Percentiles rank a stretch among this genome's conserved stretches.
These are phyloP conservation scores for Buphagus erythrorhynchus DNA, from an alignment of 2,797 vertebrate species.

Conservation along the genomic window DNA sequence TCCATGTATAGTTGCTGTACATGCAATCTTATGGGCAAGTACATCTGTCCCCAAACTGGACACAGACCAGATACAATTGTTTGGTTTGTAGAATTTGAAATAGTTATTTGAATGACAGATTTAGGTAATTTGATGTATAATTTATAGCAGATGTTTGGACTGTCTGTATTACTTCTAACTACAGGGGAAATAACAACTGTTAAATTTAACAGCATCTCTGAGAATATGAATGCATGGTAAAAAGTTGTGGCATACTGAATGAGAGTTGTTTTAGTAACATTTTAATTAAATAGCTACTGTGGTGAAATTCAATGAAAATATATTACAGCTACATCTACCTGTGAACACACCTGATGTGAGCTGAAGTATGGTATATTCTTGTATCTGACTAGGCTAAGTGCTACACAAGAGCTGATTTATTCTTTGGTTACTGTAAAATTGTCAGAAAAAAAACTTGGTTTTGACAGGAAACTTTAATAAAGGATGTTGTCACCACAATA, in stretches of 20 bases:
- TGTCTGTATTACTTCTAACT: not conserved
- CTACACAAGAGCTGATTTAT: not conserved
- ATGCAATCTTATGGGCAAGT: not conserved
- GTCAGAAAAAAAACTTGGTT: not conserved
- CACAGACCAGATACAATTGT: not conserved
- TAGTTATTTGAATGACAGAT: not conserved
- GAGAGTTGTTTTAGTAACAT: not conserved
- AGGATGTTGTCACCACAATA: not conserved
- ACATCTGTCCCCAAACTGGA: rapidly evolving
- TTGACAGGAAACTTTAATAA: not conserved
- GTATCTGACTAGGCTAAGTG: not conserved
- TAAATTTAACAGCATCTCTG: not conserved
- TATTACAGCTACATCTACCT: not conserved
- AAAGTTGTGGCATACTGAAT: not conserved
- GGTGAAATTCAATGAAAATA: not conserved
- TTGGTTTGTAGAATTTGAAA: not conserved
- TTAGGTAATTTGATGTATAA: not conserved
- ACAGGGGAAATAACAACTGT: not conserved
- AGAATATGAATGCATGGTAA: not conserved
- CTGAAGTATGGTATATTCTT: not conserved
- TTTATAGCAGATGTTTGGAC: not conserved
- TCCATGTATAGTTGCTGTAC: not conserved
- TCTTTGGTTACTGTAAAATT: not conserved
- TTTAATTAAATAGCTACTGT: not conserved
- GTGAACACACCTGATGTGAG: not conserved